Conservation (phyloP, 1,140 invertebrate genomes). For the Drosophila nigromelanica region DNA sequence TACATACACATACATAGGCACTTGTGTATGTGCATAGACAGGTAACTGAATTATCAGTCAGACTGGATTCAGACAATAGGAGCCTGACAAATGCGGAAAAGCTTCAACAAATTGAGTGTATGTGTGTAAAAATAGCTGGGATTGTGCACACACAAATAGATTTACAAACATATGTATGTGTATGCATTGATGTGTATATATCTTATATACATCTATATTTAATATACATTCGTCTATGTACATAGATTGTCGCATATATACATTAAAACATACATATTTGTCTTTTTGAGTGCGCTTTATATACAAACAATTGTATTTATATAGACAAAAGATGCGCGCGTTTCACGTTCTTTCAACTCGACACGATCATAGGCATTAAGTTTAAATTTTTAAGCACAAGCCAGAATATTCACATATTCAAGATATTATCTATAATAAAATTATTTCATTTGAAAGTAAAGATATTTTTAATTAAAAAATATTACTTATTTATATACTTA, state of each 20-base stretch:
- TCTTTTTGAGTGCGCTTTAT: conserved; percentile 4
- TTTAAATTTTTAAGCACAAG: neutral
- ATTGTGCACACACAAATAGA: conserved; percentile 25
- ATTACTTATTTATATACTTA: too few species aligned
- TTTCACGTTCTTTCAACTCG: neutral
- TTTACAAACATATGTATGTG: conserved; percentile 5
- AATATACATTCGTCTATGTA: conserved; percentile 8
- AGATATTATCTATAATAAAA: neutral
- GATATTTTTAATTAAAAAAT: too few species aligned
- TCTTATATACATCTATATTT: neutral
- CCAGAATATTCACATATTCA: neutral
- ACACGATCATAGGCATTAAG: neutral
- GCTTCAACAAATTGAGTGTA: conserved; percentile 20
- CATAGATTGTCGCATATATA: conserved; percentile 5
- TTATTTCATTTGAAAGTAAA: too few species aligned
- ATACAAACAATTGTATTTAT: neutral
- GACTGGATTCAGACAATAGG: conserved; percentile 37
- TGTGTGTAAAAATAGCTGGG: conserved; percentile 43
- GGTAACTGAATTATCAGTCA: conserved; percentile 41
- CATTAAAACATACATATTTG: conserved; percentile 2
- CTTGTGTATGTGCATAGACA: conserved; percentile 1
- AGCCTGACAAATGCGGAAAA: conserved; percentile 49
- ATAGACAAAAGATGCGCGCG: neutral
- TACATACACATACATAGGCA: conserved; percentile 6
- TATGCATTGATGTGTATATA: conserved; percentile 10